Conservation (phyloP, 92 coral and sea anemone species). For the Paragorgia papillata region DNA sequence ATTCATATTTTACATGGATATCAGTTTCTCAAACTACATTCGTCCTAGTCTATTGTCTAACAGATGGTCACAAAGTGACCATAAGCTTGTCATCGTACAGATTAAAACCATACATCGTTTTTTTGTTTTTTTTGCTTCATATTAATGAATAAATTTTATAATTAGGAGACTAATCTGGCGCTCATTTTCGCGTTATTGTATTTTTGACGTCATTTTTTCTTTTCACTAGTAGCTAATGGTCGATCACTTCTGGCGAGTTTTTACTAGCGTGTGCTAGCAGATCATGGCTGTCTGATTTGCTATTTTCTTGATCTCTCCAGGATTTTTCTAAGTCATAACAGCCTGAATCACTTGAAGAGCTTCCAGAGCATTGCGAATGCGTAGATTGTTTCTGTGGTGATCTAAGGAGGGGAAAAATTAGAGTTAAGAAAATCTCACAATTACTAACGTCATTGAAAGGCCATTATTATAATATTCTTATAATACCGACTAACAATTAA, state of each 20-base stretch:
- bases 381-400: constrained; percentile 11
- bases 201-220: not conserved
- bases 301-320: constrained; percentile 19
- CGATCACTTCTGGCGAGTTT: not conserved
- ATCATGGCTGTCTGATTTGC: not conserved
- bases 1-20: too few relatives aligned
- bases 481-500: too few relatives aligned
- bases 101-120: too few relatives aligned
- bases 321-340: constrained; percentile 13
- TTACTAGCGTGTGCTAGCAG: not conserved
- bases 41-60: too few relatives aligned
- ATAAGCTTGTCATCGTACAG: too few relatives aligned
- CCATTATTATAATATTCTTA: not conserved
- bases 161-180: not conserved
- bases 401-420: not conserved
- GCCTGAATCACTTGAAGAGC: constrained; percentile 17
- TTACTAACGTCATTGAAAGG: not conserved
- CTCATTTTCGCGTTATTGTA: not conserved
- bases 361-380: not conserved
- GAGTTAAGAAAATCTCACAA: not conserved
- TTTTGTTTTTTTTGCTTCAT: not conserved
- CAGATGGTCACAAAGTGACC: too few relatives aligned
- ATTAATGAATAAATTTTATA: not conserved
- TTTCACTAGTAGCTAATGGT: not conserved
- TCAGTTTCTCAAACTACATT: too few relatives aligned